Evolutionary conservation across 2,113 vertebrate species (phyloP).

Genomic region (Danio rerio): GRCz12tu NC_133184.1:13531501-13532000

Average conservation of each 20-base stretch:
- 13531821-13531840: constrained; percentile 49
- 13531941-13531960: constrained; percentile 42
- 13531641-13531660: constrained; percentile 10
- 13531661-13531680: constrained; percentile 13
- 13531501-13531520: neutral
- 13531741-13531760: constrained; percentile 49
- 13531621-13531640: neutral
- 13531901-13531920: constrained; percentile 52
- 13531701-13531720: constrained; percentile 30
- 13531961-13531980: constrained; percentile 37
- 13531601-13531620: neutral
- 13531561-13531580: neutral
- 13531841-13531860: constrained; percentile 42
- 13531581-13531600: neutral
- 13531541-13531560: constrained; percentile 16
- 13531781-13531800: constrained; percentile 41
- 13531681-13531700: constrained; percentile 23
- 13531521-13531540: constrained; percentile 22
- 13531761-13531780: constrained; percentile 49
- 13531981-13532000: constrained; percentile 43
- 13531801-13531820: constrained; percentile 41
- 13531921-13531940: constrained; percentile 27
- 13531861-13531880: constrained; percentile 53
- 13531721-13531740: constrained; percentile 40
- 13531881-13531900: constrained; percentile 17